A percentile compares a stretch with the other conserved stretches of the same genome.
These are phyloP conservation scores for Galagoides demidoff DNA, from an alignment of 2,797 vertebrate genomes.

Conservation along the genomic window DNA sequence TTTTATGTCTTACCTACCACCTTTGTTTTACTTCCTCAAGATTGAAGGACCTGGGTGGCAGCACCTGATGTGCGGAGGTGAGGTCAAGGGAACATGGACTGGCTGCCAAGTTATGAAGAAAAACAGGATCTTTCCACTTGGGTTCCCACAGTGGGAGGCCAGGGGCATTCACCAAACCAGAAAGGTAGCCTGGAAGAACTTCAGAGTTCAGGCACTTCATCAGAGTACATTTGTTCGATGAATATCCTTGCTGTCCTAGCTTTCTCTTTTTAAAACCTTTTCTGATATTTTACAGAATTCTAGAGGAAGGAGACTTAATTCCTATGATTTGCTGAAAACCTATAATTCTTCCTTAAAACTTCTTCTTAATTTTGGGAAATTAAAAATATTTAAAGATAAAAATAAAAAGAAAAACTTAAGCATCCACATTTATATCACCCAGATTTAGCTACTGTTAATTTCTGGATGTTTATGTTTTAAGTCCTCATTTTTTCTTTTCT, in stretches of 20 bases:
- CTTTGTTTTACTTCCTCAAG: neutral
- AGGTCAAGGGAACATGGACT: too few species aligned
- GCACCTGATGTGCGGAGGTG: neutral
- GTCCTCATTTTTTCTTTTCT: neutral
- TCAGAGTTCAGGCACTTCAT: neutral
- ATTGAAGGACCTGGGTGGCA: neutral
- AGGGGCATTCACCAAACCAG: neutral
- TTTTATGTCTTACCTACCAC: neutral
- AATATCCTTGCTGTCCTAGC: neutral
- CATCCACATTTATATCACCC: neutral
- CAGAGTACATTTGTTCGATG: neutral
- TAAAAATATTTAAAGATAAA: conserved; percentile 19
- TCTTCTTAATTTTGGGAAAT: neutral
- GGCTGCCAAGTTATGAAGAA: neutral
- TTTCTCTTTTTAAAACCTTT: neutral
- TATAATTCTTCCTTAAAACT: neutral
- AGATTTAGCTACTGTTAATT: neutral
- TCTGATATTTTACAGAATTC: neutral
- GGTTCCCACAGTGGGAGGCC: neutral
- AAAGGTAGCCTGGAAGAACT: neutral
- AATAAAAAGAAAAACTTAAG: neutral
- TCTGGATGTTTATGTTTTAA: neutral
- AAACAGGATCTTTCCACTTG: neutral
- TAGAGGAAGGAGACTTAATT: neutral
- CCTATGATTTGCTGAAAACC: neutral